Evolutionary conservation across 2,888 invertebrate genomes (phyloP).

Genomic region (Urechis unicinctus): DNA sequence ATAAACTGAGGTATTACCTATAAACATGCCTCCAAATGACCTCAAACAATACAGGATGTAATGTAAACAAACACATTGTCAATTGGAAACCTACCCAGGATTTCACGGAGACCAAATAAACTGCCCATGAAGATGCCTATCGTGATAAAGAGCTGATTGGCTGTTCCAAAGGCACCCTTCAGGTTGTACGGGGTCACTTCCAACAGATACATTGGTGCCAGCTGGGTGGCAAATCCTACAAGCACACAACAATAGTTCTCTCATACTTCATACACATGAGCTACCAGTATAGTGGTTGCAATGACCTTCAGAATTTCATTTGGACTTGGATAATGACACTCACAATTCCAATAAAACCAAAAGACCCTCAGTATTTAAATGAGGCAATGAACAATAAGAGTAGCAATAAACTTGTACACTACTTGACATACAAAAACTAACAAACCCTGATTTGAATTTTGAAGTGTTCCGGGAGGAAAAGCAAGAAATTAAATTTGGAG

Average conservation of each 20-base stretch:
- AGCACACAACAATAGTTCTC: too few relatives aligned
- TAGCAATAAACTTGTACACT: neutral
- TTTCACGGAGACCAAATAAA: conserved; percentile 88
- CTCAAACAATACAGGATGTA: neutral
- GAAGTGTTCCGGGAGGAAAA: too few relatives aligned
- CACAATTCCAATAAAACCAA: too few relatives aligned
- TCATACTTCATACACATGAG: too few relatives aligned
- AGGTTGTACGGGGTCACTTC: conserved; percentile 81
- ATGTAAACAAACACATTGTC: neutral
- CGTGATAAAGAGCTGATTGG: conserved; percentile 95
- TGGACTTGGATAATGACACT: too few relatives aligned
- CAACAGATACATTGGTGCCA: conserved; percentile 81
- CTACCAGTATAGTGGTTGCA: too few relatives aligned
- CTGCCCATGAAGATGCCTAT: conserved; percentile 83
- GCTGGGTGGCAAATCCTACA: conserved; percentile 72
- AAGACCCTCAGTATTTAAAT: neutral
- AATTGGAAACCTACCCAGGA: conserved; percentile 59
- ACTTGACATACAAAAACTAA: neutral
- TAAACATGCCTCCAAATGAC: neutral
- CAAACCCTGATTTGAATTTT: too few relatives aligned
- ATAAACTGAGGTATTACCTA: too few relatives aligned
- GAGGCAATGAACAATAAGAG: neutral
- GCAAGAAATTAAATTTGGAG: too few relatives aligned
- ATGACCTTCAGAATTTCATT: too few relatives aligned
- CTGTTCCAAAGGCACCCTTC: conserved; percentile 71